These are phyloP conservation scores for Chaenogobius annularis DNA, from an alignment of 2,113 vertebrate species.

Conservation along the genomic window DNA sequence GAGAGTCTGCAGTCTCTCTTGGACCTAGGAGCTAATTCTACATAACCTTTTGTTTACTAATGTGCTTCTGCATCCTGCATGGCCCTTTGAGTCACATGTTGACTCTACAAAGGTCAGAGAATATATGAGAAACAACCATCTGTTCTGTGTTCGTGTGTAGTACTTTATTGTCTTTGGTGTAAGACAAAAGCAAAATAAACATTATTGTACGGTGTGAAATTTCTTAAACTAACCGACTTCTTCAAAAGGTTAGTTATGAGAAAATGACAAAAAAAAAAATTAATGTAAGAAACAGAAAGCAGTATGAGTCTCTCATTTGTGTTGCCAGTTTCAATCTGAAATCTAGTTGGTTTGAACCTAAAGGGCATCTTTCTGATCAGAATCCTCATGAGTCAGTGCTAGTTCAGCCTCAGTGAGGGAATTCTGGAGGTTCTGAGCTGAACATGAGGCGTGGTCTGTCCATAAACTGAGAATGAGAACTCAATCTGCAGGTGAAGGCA, in stretches of 20 bases:
- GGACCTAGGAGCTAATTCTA: constrained; percentile 15
- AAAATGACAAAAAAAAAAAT: not conserved
- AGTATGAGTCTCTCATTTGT: too few relatives aligned
- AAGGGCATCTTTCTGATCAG: too few relatives aligned
- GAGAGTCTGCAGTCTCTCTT: constrained; percentile 11
- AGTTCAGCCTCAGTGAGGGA: too few relatives aligned
- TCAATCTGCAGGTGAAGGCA: too few relatives aligned
- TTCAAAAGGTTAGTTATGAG: not conserved
- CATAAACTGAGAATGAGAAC: too few relatives aligned
- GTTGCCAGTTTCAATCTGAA: too few relatives aligned
- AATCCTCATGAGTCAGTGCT: too few relatives aligned
- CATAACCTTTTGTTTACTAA: constrained; percentile 20
- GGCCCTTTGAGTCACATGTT: constrained; percentile 41
- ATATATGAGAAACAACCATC: constrained; percentile 49
- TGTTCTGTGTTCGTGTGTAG: constrained; percentile 50
- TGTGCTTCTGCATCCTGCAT: constrained; percentile 27
- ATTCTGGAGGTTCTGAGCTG: not conserved
- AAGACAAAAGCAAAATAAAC: not conserved
- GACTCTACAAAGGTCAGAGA: constrained; percentile 51
- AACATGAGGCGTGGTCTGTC: too few relatives aligned
- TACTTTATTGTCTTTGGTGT: constrained; percentile 18
- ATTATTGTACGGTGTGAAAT: not conserved
- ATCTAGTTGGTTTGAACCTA: too few relatives aligned
- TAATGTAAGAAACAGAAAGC: too few relatives aligned
- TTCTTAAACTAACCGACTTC: too few relatives aligned